Evolutionary conservation across 2,113 vertebrate species (phyloP).

Genomic region (Bambusicola thoracicus): DNA sequence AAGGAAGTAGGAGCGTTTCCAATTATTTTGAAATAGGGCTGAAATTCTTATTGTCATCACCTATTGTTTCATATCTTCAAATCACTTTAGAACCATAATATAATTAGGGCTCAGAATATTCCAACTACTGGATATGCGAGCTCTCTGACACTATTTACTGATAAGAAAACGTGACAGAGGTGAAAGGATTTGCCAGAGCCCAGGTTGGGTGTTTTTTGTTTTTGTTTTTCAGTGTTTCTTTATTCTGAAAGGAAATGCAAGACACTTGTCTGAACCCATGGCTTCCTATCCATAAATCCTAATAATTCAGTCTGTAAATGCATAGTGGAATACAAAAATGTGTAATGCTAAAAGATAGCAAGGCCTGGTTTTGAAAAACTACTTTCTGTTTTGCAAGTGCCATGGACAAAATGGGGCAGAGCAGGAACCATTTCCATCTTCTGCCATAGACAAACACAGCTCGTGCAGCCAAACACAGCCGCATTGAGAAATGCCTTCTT

Average conservation of each 20-base stretch:
- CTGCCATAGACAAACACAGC: not conserved
- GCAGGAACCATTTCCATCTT: not conserved
- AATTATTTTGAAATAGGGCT: not conserved
- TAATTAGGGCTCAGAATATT: not conserved
- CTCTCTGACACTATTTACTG: not conserved
- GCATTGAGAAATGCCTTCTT: accelerated
- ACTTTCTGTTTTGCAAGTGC: not conserved
- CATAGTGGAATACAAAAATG: not conserved
- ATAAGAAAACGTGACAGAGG: not conserved
- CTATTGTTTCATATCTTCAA: not conserved
- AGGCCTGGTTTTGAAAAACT: not conserved
- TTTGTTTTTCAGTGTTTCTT: not conserved
- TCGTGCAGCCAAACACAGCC: not conserved
- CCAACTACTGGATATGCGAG: not conserved
- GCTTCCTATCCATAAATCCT: not conserved
- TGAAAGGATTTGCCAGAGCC: not conserved
- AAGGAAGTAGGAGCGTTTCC: not conserved
- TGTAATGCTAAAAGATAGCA: not conserved
- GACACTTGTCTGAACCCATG: not conserved
- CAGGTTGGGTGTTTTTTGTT: not conserved
- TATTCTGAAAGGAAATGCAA: not conserved
- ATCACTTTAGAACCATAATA: not conserved
- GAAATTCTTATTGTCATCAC: not conserved
- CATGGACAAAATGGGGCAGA: accelerated
- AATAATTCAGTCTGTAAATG: not conserved